These are phyloP conservation scores for Phortica magna DNA, from an alignment of 2,888 invertebrate species.

Conservation along the genomic window DNA sequence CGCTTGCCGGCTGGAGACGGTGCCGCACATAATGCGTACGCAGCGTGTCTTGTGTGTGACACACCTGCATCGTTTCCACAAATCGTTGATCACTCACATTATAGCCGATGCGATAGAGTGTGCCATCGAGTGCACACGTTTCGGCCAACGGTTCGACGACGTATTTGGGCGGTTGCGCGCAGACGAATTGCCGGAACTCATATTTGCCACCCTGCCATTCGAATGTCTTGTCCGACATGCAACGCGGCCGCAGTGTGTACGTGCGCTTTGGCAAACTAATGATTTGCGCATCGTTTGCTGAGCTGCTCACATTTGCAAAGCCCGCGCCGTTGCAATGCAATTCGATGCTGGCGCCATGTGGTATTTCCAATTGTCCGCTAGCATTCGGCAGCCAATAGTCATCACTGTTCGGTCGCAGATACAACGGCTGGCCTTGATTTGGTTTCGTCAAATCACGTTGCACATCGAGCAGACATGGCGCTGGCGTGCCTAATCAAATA, in stretches of 20 bases:
- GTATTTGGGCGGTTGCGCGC: constrained; percentile 56
- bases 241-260: constrained; percentile 55
- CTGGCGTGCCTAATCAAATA: constrained; percentile 30
- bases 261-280: constrained; percentile 39
- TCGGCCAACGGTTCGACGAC: constrained; percentile 58
- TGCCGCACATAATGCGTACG: constrained; percentile 75
- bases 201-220: constrained; percentile 55
- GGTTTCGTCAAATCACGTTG: constrained; percentile 76
- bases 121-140: constrained; percentile 50
- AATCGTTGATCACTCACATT: constrained; percentile 67
- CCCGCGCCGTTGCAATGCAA: constrained; percentile 64
- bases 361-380: constrained; percentile 65
- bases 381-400: constrained; percentile 68
- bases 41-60: constrained; percentile 73
- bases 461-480: constrained; percentile 63
- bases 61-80: constrained; percentile 76
- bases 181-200: constrained; percentile 61
- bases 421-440: constrained; percentile 82
- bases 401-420: constrained; percentile 77
- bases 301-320: constrained; percentile 50
- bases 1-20: constrained; percentile 75
- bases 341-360: constrained; percentile 66
- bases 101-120: constrained; percentile 76
- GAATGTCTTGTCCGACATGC: constrained; percentile 62
- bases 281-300: neutral